Conservation (phyloP, 1,140 invertebrate genomes). For the Belonocnema kinseyi region DNA sequence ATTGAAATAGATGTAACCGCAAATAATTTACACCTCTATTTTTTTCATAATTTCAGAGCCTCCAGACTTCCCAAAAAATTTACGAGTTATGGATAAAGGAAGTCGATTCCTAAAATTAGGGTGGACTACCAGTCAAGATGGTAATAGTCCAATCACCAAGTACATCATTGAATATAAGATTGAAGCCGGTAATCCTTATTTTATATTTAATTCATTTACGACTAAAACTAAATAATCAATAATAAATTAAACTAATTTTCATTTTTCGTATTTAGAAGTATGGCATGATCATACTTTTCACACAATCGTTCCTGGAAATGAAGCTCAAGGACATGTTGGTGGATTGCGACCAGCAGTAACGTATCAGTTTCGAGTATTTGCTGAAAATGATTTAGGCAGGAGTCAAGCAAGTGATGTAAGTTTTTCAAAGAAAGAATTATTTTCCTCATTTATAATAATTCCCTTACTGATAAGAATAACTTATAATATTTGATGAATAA, state of each 20-base stretch:
- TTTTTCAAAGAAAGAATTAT: slow-evolving; percentile 42
- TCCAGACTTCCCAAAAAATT: slow-evolving; percentile 90
- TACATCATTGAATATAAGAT: slow-evolving; percentile 92
- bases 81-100: slow-evolving; percentile 87
- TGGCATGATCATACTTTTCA: slow-evolving; percentile 87
- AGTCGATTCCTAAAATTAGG: slow-evolving; percentile 87
- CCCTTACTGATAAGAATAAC: not conserved
- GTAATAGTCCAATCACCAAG: slow-evolving; percentile 90
- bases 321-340: slow-evolving; percentile 85
- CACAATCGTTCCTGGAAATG: slow-evolving; percentile 85
- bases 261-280: slow-evolving; percentile 75
- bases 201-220: not conserved
- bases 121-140: slow-evolving; percentile 89
- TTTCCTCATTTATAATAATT: not conserved
- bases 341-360: slow-evolving; percentile 89
- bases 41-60: slow-evolving; percentile 76
- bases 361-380: slow-evolving; percentile 93
- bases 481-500: not conserved
- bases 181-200: slow-evolving; percentile 81
- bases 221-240: not conserved
- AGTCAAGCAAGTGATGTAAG: slow-evolving; percentile 90
- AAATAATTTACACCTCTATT: not conserved
- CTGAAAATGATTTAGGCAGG: slow-evolving; percentile 90
- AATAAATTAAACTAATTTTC: not conserved
- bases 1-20: too few relatives aligned